Conservation (phyloP, 2,888 invertebrate genomes). For the Mesoligia furuncula region DNA sequence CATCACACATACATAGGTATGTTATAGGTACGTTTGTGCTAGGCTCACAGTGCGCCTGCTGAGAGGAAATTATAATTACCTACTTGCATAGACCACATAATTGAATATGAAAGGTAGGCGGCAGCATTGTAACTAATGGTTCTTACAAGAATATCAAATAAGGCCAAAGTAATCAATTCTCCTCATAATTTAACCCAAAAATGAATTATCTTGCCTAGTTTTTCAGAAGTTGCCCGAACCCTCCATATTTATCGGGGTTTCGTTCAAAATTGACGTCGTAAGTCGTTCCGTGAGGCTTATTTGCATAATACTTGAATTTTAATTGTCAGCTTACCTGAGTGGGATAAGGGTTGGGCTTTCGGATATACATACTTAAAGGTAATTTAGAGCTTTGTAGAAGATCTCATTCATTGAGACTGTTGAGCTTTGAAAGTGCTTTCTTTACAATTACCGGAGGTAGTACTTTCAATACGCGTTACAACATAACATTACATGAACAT, state of each 20-base stretch:
- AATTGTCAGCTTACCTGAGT: slow-evolving; percentile 52
- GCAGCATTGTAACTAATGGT: neutral
- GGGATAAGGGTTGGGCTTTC: slow-evolving; percentile 21
- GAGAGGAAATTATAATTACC: neutral
- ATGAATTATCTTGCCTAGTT: slow-evolving; percentile 50
- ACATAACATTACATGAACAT: neutral
- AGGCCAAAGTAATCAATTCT: slow-evolving; percentile 12
- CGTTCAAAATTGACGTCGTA: slow-evolving; percentile 56
- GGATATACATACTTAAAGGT: slow-evolving; percentile 12
- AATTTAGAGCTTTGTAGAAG: slow-evolving; percentile 24
- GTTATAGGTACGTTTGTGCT: neutral
- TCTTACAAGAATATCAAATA: neutral
- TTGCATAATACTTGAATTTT: slow-evolving; percentile 65
- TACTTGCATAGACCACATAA: neutral
- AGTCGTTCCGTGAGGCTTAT: slow-evolving; percentile 47
- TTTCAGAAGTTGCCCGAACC: slow-evolving; percentile 43
- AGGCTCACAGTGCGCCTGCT: neutral
- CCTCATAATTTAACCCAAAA: slow-evolving; percentile 39
- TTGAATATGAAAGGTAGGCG: neutral
- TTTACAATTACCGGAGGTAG: neutral
- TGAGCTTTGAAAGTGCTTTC: neutral
- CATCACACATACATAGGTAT: too few relatives aligned
- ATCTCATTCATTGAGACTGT: slow-evolving; percentile 20
- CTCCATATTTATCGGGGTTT: slow-evolving; percentile 57
- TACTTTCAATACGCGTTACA: neutral